Conservation (phyloP, 2,797 vertebrate species). For the Allobates femoralis region DNA sequence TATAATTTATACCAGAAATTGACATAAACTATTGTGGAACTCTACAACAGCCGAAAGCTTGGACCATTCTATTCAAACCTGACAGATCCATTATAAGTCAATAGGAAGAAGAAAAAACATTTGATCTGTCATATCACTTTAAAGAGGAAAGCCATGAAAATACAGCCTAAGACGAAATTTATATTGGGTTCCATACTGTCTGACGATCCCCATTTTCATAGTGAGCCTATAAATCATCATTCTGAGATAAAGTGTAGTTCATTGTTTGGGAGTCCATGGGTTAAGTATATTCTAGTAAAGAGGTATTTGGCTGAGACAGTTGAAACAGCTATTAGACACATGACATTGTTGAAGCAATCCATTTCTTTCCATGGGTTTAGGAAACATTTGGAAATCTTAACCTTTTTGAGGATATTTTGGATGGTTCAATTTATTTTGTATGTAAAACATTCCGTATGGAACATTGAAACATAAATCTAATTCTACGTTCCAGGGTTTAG, state of each 20-base stretch:
- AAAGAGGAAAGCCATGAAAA: neutral
- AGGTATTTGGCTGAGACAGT: neutral
- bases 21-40: too few relatives aligned
- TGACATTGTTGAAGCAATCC: too few relatives aligned
- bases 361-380: neutral
- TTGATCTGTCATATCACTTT: neutral
- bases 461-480: neutral
- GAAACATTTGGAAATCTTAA: slow-evolving; percentile 4
- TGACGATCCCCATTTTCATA: neutral
- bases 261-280: neutral
- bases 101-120: too few relatives aligned
- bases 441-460: neutral
- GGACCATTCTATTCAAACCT: too few relatives aligned
- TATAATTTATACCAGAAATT: too few relatives aligned
- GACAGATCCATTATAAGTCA: too few relatives aligned
- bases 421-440: neutral
- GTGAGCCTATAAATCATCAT: neutral
- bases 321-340: neutral
- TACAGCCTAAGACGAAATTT: neutral
- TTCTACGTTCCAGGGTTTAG: neutral
- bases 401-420: neutral
- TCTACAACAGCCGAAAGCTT: too few relatives aligned
- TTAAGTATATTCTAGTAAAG: neutral
- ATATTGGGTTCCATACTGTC: neutral
- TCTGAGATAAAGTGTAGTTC: neutral